These are phyloP conservation scores for Ursus arctos DNA, from an alignment of 2,113 vertebrate species.

Conservation along the genomic window DNA sequence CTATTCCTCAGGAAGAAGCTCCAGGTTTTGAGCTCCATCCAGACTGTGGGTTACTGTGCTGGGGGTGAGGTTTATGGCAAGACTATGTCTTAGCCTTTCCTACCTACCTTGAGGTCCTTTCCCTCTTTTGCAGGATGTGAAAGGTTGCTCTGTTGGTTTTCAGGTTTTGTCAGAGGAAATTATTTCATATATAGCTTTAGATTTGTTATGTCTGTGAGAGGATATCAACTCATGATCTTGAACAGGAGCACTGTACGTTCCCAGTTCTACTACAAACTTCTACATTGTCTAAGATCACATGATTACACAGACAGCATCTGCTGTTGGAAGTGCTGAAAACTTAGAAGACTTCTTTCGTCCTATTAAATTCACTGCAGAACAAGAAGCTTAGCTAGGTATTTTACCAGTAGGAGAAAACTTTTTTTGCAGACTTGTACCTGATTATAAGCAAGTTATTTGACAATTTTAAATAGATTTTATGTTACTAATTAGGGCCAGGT, in stretches of 20 bases:
- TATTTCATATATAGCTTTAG: neutral
- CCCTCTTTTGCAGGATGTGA: neutral
- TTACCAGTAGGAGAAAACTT: neutral
- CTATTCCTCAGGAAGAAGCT: neutral
- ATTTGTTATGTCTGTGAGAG: neutral
- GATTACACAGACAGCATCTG: neutral
- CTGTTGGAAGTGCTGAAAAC: neutral
- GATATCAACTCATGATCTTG: neutral
- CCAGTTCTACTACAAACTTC: neutral
- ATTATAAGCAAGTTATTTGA: neutral
- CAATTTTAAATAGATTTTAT: constrained; percentile 7
- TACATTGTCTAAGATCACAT: neutral
- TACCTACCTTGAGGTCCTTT: neutral
- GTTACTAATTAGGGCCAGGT: neutral
- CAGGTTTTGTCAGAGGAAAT: neutral
- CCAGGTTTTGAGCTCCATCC: neutral
- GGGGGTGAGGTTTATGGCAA: neutral
- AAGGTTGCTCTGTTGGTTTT: neutral
- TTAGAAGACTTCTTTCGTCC: neutral
- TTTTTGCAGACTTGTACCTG: neutral
- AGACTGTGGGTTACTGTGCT: neutral
- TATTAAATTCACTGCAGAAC: neutral
- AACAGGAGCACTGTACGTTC: neutral
- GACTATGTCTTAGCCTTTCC: neutral
- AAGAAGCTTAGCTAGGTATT: neutral